Percentiles rank a stretch among this genome's conserved stretches.
Conservation (phyloP, 2,113 vertebrate genomes). For the Myxocyprinus asiaticus region DNA sequence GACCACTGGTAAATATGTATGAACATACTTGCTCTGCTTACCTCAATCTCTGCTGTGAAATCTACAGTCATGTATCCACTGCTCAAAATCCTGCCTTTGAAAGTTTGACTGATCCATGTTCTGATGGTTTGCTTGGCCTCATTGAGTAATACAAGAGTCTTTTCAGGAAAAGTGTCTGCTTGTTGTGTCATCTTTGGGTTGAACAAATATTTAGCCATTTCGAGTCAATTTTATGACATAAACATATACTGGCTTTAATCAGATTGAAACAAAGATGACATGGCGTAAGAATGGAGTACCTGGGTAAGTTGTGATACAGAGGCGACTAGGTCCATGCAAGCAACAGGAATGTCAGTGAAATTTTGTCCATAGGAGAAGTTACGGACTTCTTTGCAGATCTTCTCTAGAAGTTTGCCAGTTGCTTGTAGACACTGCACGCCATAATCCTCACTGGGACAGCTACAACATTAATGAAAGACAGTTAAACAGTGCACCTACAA, state of each 20-base stretch:
- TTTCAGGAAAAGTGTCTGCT: neutral
- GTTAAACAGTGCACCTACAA: neutral
- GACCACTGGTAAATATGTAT: neutral
- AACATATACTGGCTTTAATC: neutral
- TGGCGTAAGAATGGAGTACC: constrained; percentile 9
- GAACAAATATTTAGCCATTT: neutral
- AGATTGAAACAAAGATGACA: neutral
- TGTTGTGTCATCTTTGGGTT: neutral
- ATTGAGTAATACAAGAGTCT: constrained; percentile 36
- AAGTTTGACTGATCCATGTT: constrained; percentile 61
- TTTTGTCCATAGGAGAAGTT: neutral
- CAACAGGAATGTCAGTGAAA: constrained; percentile 54
- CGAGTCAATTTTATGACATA: neutral
- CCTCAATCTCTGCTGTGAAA: constrained; percentile 62
- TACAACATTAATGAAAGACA: constrained; percentile 29
- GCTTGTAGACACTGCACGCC: constrained; percentile 60
- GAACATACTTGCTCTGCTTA: constrained; percentile 41
- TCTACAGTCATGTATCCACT: neutral
- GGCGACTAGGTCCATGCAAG: constrained; percentile 67
- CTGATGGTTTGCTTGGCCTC: constrained; percentile 54
- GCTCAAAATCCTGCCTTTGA: constrained; percentile 50
- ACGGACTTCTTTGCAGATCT: constrained; percentile 63
- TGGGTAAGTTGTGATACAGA: constrained; percentile 61
- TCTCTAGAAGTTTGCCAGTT: constrained; percentile 67
- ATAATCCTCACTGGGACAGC: constrained; percentile 58